Percentiles rank a stretch among this genome's conserved stretches.
phyloP scores from a whole-genome alignment of 2,113 vertebrate species.

The Antechinus stuartii region DNA sequence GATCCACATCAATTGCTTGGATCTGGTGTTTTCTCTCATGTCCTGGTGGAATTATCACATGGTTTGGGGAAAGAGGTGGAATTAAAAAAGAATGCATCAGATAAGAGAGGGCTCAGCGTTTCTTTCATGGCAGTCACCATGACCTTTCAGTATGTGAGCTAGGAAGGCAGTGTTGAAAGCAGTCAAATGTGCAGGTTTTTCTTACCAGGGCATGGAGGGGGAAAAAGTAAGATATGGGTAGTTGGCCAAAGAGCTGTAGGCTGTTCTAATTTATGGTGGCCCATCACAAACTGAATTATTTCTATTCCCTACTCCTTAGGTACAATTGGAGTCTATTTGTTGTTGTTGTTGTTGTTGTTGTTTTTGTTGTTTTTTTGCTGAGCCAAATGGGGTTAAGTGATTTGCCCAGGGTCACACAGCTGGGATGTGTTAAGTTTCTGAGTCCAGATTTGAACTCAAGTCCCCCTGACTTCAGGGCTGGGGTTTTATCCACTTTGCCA shows the following conservation, averaged over 20 bases:
- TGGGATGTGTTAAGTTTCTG: no score
- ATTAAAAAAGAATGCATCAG: not conserved
- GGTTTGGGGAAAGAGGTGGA: not conserved
- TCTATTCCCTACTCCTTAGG: not conserved
- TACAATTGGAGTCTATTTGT: not conserved
- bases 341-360: not conserved
- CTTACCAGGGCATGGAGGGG: not conserved
- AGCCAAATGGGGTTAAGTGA: no score
- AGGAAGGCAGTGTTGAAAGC: not conserved
- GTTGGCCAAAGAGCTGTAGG: not conserved
- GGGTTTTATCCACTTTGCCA: no score
- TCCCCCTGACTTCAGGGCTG: no score
- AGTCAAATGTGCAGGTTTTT: not conserved
- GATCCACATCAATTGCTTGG: not conserved
- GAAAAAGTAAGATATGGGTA: not conserved
- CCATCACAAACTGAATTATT: not conserved
- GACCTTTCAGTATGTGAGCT: not conserved
- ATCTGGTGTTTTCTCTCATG: not conserved
- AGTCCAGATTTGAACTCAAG: no score
- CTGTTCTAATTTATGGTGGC: not conserved
- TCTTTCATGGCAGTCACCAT: not conserved
- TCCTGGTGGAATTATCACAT: not conserved
- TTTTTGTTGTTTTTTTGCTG: no score
- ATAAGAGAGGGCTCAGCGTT: not conserved
- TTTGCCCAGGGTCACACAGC: no score